Evolutionary conservation across 53 echinoderm and acorn worm genomes (phyloP), one percentile per base, ranked within the genome.

Genomic region (Antedon mediterranea): DNA sequence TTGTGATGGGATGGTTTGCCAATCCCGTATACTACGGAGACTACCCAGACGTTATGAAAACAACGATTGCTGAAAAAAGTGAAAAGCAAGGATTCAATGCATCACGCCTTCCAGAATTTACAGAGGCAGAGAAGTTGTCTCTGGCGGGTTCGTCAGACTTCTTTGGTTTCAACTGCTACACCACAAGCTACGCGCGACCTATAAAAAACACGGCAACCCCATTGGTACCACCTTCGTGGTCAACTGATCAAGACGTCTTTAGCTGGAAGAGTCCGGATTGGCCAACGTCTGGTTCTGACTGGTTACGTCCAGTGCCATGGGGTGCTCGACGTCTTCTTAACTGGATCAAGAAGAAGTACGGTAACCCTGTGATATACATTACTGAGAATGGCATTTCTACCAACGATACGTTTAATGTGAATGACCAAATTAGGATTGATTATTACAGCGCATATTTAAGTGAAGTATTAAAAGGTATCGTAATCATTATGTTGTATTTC

Each of bases 351-450:
- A 77, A 89, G 2, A 89, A 94, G 79, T 94, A 94, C 77, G 75
- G 77, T 57, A 44, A 75, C 26, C 77, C 79, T 15, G 71, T 85
- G 11, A 93, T 93, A 33, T 94, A 94, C 57, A 81, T 94, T 72
- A 94, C 94, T 26, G 94, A 94, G 73, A 94, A 94, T 34, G 91
- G 94, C 13, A 85, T 94, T n/a, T 91, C 90, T 4, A 88, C 88
- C 5, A 74, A 79, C 15, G 94, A 94, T 76, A 79, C 85, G 28
- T 82, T 78, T 75, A 87, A 94, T 30, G 74, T 88, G 3, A 70
- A 89, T 28, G 94, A 94, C 72, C 83, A 71, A 8, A 88, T 79
- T 33, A 37, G 94, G 14, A 83, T 85, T 26, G 81, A 88, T 18
- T 94, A 91, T 85, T 94, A 87, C 87, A 79, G 31, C 32, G 88